Evolutionary conservation across 2,113 vertebrate genomes (phyloP).

Genomic region (Oreocharis arfaki): DNA sequence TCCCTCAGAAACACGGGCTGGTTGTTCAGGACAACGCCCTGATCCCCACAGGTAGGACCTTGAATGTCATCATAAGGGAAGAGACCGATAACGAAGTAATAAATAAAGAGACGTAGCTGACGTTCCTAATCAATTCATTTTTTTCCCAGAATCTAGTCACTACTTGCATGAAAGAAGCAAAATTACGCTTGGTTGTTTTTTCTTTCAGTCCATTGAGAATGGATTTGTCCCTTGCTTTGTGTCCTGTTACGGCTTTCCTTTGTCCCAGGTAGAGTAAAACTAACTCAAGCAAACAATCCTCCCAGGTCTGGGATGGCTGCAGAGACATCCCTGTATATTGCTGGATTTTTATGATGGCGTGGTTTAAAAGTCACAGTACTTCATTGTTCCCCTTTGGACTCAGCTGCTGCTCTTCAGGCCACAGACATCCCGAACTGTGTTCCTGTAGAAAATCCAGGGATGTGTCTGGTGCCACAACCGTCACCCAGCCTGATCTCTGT

Average conservation of each 20-base stretch:
- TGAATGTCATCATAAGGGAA: neutral
- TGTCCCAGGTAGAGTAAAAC: neutral
- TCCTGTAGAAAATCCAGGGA: neutral
- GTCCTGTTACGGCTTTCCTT: neutral
- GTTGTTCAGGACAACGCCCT: neutral
- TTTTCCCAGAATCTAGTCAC: neutral
- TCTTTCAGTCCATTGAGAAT: neutral
- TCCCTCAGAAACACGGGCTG: neutral
- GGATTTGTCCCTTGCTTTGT: neutral
- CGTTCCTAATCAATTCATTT: neutral
- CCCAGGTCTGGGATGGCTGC: neutral
- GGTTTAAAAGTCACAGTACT: neutral
- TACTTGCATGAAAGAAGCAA: neutral
- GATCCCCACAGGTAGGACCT: neutral
- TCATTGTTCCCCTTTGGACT: neutral
- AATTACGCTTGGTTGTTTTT: neutral
- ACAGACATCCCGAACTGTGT: neutral
- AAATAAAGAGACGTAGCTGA: neutral
- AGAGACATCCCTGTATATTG: neutral
- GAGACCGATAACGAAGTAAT: neutral
- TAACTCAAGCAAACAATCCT: neutral
- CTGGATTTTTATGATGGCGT: fast-evolving
- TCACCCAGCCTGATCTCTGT: neutral
- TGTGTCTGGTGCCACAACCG: fast-evolving
- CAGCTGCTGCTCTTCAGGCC: neutral